Evolutionary conservation across 23 tunicate species (phyloP).

Genomic region (Oikopleura dioica): DNA sequence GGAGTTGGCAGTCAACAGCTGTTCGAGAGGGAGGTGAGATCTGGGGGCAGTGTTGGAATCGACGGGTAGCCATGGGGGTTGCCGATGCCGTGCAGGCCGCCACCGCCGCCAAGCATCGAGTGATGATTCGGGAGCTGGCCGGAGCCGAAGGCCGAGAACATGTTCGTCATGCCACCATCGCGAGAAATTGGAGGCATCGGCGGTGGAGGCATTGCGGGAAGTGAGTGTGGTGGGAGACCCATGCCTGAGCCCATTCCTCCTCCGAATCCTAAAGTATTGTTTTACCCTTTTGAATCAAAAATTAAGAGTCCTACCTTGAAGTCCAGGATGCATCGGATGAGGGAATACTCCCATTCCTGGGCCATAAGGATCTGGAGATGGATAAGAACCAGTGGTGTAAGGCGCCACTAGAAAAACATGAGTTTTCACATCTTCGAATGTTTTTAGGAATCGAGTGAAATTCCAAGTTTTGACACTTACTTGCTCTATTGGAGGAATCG

Average conservation of each 20-base stretch:
- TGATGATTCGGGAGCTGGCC: background rate
- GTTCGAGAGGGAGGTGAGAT: background rate
- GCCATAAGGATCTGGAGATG: too few relatives aligned
- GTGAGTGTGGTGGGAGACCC: background rate
- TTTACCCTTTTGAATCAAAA: background rate
- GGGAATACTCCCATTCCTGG: too few relatives aligned
- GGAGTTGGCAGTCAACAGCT: slow-evolving; percentile 14
- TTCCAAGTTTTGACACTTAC: too few relatives aligned
- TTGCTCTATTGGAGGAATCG: slow-evolving; percentile 5
- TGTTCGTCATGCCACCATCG: background rate
- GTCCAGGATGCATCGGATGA: too few relatives aligned
- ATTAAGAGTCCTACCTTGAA: background rate
- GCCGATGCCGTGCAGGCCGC: background rate
- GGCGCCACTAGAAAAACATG: too few relatives aligned
- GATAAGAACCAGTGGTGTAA: too few relatives aligned
- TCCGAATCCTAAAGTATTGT: background rate
- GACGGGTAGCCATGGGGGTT: background rate
- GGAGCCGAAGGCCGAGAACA: background rate
- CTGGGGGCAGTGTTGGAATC: background rate
- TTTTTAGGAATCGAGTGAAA: too few relatives aligned
- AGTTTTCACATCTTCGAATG: too few relatives aligned
- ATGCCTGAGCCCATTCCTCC: background rate
- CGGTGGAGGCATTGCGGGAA: slow-evolving; percentile 3
- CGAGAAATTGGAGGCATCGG: slow-evolving; percentile 12
- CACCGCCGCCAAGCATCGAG: background rate